Base-by-base conservation (phyloP, 1,140 invertebrate species). In the Agrypnia vestita region DNA sequence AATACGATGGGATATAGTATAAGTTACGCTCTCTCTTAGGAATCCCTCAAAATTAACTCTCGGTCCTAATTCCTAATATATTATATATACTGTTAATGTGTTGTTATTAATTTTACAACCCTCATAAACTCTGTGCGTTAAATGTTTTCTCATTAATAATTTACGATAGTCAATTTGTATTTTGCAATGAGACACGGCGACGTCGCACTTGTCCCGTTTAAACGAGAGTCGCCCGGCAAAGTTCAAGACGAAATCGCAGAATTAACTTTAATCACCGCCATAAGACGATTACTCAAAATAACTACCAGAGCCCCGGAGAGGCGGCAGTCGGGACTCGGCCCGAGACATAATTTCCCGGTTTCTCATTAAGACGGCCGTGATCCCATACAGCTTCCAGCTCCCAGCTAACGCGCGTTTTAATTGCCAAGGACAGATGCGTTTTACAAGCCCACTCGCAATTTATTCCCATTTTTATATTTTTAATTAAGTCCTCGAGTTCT, bases 391-490 rank as follows among this genome's bases (percentile, higher is more conserved):
- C 49, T 74, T 82, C 46, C 21, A 59, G 74, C 49, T 74, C 79
- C 46, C 21, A 56, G 53, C 74, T 79, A 82, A 79, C 80, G 81
- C 71, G 78, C 73, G 49, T 82, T 82, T 82, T 82, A 82, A 82
- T 82, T 82, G 78, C 81, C 56, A 25, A 82, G 81, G 81, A 82
- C 81, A 82, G 81, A 82, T 82, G 81, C 78, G 80, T 76, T 78
- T 79, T 76, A 78, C 73, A 80, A 76, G 73, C 81, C 55, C 51
- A 64, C 72, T 77, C 69, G 67, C 78, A 79, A 82, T 82, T 82
- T 82, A 82, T 82, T 79, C 74, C 73, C 78, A 80, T 82, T 82
- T 82, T 82, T 82, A 82, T 82, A 82, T 79, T 82, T 78, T 82
- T 82, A 82, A 82, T 82, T 82, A 82, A 82, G 81, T 61, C 74